phyloP scores from a whole-genome alignment of 2,797 vertebrate species.

The Pangasius larnaudii region DNA sequence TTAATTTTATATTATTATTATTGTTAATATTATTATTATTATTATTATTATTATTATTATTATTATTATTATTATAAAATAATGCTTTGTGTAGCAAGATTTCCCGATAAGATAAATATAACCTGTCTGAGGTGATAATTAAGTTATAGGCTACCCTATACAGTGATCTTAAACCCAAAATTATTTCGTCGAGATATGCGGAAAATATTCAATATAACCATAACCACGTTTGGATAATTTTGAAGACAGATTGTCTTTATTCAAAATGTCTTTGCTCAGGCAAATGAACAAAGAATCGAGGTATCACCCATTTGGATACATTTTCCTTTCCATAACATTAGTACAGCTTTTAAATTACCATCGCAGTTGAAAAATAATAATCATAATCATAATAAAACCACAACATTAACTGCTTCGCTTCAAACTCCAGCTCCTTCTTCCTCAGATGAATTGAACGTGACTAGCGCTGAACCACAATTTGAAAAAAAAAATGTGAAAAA shows the following conservation, averaged over 20 bases:
- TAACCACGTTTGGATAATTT: conserved; percentile 72
- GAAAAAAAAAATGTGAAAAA: conserved; percentile 67
- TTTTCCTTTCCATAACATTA: conserved; percentile 82
- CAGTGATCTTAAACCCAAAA: background rate
- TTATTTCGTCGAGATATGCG: background rate
- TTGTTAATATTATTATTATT: conserved; percentile 2
- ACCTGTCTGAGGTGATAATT: conserved; percentile 1
- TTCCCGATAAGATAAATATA: background rate
- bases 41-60: conserved; percentile 11
- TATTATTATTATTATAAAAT: background rate
- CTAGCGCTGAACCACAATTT: conserved; percentile 87
- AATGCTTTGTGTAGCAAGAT: background rate
- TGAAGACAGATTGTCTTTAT: conserved; percentile 99
- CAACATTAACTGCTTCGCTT: conserved; percentile 86
- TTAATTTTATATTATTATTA: background rate
- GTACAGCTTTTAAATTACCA: conserved; percentile 84
- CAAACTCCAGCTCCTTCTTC: conserved; percentile 75
- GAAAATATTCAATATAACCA: conserved; percentile 47
- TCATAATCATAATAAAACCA: conserved; percentile 41
- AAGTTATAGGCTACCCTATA: background rate
- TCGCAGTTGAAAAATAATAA: conserved; percentile 81
- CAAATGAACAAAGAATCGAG: conserved; percentile 91
- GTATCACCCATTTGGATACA: conserved; percentile 92
- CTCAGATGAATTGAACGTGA: conserved; percentile 75
- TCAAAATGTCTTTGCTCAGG: conserved; percentile 92